These are phyloP conservation scores for Platycnemis pennipes DNA, from an alignment of 2,888 invertebrate genomes.

Conservation along the genomic window DNA sequence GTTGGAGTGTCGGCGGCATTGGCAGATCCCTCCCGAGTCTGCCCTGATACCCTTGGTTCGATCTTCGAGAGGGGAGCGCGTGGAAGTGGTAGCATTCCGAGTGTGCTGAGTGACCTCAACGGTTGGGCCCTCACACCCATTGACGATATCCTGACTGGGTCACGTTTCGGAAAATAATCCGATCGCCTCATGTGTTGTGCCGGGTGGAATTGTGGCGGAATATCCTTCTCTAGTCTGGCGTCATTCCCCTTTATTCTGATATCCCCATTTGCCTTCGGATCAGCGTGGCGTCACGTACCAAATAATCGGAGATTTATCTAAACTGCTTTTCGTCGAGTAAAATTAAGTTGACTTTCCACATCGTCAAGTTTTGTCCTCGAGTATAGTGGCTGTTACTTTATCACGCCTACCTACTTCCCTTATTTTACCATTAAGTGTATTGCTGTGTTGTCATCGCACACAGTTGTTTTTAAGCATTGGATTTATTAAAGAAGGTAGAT, in stretches of 20 bases:
- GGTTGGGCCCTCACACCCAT: not conserved
- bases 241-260: not conserved
- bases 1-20: not conserved
- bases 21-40: not conserved
- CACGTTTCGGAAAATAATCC: not conserved
- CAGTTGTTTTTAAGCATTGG: too few relatives aligned
- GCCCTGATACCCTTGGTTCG: not conserved
- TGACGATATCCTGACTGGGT: not conserved
- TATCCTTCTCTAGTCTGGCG: not conserved
- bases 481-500: too few relatives aligned
- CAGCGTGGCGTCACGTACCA: too few relatives aligned
- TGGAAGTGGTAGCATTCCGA: not conserved
- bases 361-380: not conserved
- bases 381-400: too few relatives aligned
- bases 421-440: too few relatives aligned
- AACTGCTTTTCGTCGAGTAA: not conserved
- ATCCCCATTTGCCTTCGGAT: too few relatives aligned
- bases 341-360: not conserved
- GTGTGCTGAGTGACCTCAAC: not conserved
- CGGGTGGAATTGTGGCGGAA: not conserved
- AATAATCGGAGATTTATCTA: not conserved
- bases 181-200: not conserved
- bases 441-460: too few relatives aligned
- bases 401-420: too few relatives aligned
- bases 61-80: not conserved